Evolutionary conservation across 2,113 vertebrate genomes (phyloP), one percentile per base, ranked within the genome.

Genomic region (Fregetta grallaria): DNA sequence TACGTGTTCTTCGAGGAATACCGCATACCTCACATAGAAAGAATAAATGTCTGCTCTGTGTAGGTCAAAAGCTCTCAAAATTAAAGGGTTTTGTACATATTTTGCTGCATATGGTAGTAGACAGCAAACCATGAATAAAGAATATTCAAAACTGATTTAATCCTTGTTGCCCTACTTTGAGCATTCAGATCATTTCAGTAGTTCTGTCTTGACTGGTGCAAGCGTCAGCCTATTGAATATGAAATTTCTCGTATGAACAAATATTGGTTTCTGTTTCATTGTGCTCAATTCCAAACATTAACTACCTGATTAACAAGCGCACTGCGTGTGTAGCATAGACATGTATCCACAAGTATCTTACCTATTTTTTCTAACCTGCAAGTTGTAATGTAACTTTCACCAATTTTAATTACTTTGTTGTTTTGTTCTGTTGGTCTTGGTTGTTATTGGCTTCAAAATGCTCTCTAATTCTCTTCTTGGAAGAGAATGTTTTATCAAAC

Each of bases 271-370:
- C 14, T 53, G 3, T 74, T 74, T 62, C 25, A 23, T 11, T 26
- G 9, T 63, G 8, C 26, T 81, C 3, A 29, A 3, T 85, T 87
- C 13, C 25, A 58, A 19, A n/a, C 15, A 62, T 80, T 14, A 47
- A 11, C 23, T 88, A 6, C 10, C 32, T 36, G 56, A 42, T 84
- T 50, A 44, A 44, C 53, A 76, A 73, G 10, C 0, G 0, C 1
- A 4, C 15, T 30, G 0, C 1, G 0, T 56, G 6, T 70, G 14
- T 53, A 55, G 7, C 18, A 40, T 20, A 22, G 30, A 23, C 26
- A 4, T 9, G 2, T 40, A 45, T 25, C 25, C 15, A 63, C 22
- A 81, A 44, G 19, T 55, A 34, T 34, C 15, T 83, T 65, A 9
- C 4, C 11, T 71, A 0, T 17, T 75, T 86, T 86, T 79, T 26